These are phyloP conservation scores for Nomia melanderi DNA, from an alignment of 1,140 invertebrate species.

Conservation along the genomic window DNA sequence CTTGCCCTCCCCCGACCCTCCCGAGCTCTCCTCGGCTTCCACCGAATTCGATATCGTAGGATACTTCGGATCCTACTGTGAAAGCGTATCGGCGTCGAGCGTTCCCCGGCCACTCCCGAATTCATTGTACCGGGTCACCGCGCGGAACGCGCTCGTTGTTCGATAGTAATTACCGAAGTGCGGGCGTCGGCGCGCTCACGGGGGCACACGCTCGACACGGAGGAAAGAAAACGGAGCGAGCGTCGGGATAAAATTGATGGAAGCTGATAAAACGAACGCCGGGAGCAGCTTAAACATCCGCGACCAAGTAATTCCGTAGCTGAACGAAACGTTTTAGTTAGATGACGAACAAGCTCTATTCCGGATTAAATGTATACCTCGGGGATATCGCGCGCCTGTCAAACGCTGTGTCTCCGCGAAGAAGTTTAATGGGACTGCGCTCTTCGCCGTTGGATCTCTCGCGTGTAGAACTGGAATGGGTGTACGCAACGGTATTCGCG, in stretches of 20 bases:
- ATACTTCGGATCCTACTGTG: conserved; percentile 38
- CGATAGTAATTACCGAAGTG: conserved; percentile 53
- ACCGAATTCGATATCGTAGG: conserved; percentile 48
- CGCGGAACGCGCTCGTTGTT: conserved; percentile 40
- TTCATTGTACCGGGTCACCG: conserved; percentile 53
- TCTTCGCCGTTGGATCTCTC: background rate
- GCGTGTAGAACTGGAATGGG: background rate
- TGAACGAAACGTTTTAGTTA: conserved; percentile 52
- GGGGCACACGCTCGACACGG: no score
- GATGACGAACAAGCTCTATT: conserved; percentile 22
- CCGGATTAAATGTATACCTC: conserved; percentile 47
- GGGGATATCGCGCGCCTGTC: conserved; percentile 12
- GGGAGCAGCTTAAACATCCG: no score
- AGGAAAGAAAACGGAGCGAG: no score
- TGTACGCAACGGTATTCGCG: background rate
- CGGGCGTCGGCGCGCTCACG: no score
- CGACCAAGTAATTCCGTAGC: no score
- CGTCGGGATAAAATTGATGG: no score
- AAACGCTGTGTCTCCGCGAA: conserved; percentile 39
- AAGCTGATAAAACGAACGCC: no score
- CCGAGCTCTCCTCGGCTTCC: conserved; percentile 5
- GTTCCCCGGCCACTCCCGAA: conserved; percentile 44
- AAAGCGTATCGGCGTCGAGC: conserved; percentile 28
- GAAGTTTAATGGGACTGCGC: conserved; percentile 36
- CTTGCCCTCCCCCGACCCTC: background rate